Conservation (phyloP, 2,888 invertebrate species). For the Troides aeacus region DNA sequence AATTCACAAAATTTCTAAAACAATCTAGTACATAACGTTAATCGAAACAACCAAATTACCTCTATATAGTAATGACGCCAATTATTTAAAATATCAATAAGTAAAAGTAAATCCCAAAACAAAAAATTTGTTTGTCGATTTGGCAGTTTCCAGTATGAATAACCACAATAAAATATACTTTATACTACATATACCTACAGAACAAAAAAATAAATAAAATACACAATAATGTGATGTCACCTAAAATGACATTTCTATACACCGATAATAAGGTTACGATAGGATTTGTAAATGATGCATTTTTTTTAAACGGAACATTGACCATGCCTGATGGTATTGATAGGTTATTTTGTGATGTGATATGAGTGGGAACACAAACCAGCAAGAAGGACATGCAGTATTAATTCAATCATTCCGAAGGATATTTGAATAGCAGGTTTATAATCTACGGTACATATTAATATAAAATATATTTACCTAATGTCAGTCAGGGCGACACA, state of each 20-base stretch:
- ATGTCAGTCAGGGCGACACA: constrained; percentile 75
- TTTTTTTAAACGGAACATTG: constrained; percentile 35
- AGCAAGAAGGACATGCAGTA: constrained; percentile 64
- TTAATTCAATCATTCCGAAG: constrained; percentile 75
- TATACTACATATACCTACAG: constrained; percentile 25
- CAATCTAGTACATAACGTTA: constrained; percentile 23
- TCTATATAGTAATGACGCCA: constrained; percentile 7
- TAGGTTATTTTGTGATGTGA: constrained; percentile 42
- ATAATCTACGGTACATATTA: constrained; percentile 67
- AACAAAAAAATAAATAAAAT: constrained; percentile 25
- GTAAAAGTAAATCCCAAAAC: constrained; percentile 8
- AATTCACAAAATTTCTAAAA: constrained; percentile 19
- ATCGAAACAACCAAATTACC: constrained; percentile 30
- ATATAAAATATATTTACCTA: constrained; percentile 78
- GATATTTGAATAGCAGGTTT: constrained; percentile 67
- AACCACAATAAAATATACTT: constrained; percentile 22
- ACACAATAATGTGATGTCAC: constrained; percentile 37
- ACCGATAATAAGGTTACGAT: constrained; percentile 25
- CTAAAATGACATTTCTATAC: constrained; percentile 46
- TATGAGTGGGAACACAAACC: constrained; percentile 55
- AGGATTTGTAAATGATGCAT: constrained; percentile 20
- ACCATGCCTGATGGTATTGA: constrained; percentile 65
- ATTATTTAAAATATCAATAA: constrained; percentile 4
- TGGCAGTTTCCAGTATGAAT: constrained; percentile 25
- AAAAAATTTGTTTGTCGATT: constrained; percentile 10